A percentile compares a stretch with the other conserved stretches of the same genome.
phyloP scores from a whole-genome alignment of 2,797 vertebrate genomes.

The Apogon hyalosoma region DNA sequence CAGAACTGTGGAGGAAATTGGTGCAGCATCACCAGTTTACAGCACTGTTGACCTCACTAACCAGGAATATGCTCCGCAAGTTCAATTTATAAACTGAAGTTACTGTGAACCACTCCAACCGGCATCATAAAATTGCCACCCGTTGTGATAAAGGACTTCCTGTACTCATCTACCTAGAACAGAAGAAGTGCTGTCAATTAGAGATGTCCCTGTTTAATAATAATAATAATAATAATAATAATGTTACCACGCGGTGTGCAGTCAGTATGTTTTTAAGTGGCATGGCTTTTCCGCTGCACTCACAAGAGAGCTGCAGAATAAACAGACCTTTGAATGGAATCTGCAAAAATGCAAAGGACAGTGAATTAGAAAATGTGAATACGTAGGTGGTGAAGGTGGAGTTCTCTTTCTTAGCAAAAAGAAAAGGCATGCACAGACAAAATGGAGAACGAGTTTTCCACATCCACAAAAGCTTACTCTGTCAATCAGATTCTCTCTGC shows the following conservation, averaged over 20 bases:
- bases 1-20: slow-evolving; percentile 40
- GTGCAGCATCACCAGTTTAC: slow-evolving; percentile 25
- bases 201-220: slow-evolving; percentile 38
- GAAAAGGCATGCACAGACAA: slow-evolving; percentile 42
- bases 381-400: slow-evolving; percentile 13
- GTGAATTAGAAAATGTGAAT: slow-evolving; percentile 39
- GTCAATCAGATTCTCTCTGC: slow-evolving; percentile 35
- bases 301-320: slow-evolving; percentile 24
- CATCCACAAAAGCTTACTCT: slow-evolving; percentile 53
- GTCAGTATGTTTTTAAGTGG: too few relatives aligned
- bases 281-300: too few relatives aligned
- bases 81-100: slow-evolving; percentile 32
- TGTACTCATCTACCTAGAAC: slow-evolving; percentile 26
- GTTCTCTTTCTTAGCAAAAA: slow-evolving; percentile 20
- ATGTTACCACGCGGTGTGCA: too few relatives aligned
- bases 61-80: slow-evolving; percentile 40
- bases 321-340: slow-evolving; percentile 41
- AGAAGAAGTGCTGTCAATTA: slow-evolving; percentile 51
- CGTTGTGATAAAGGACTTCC: slow-evolving; percentile 40
- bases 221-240: too few relatives aligned
- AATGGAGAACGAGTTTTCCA: slow-evolving; percentile 33
- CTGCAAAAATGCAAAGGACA: slow-evolving; percentile 32
- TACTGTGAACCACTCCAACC: slow-evolving; percentile 29
- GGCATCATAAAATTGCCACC: slow-evolving; percentile 37
- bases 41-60: slow-evolving; percentile 11